Percentiles rank a stretch among this genome's conserved stretches.
phyloP scores from a whole-genome alignment of 2,888 invertebrate genomes.

The Ligdia adustata region DNA sequence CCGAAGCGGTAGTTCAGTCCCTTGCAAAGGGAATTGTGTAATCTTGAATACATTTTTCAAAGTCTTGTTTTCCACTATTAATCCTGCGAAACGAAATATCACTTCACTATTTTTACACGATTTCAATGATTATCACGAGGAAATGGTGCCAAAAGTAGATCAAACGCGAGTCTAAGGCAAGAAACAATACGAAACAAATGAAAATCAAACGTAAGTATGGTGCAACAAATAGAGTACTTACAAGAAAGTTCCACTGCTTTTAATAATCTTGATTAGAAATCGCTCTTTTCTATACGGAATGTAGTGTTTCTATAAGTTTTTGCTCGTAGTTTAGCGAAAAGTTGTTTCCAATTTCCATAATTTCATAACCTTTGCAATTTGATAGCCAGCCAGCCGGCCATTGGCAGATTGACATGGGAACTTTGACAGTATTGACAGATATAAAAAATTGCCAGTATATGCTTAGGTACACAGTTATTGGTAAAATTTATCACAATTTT shows the following conservation, averaged over 20 bases:
- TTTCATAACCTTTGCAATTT: slow-evolving; percentile 29
- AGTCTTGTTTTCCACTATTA: slow-evolving; percentile 37
- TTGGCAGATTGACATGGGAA: slow-evolving; percentile 19
- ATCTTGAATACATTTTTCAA: slow-evolving; percentile 71
- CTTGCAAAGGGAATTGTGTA: slow-evolving; percentile 51
- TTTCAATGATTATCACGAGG: slow-evolving; percentile 10
- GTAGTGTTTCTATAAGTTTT: slow-evolving; percentile 21
- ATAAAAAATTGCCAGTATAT: too few relatives aligned
- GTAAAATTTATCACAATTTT: too few relatives aligned
- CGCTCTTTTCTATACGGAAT: slow-evolving; percentile 25
- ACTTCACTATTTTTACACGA: slow-evolving; percentile 57
- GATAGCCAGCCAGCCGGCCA: slow-evolving; percentile 30
- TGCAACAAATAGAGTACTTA: slow-evolving; percentile 49
- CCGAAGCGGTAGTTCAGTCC: slow-evolving; percentile 49
- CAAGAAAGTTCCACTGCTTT: slow-evolving; percentile 24
- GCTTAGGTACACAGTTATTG: too few relatives aligned
- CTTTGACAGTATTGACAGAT: too few relatives aligned
- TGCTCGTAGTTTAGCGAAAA: slow-evolving; percentile 13
- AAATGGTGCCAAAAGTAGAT: slow-evolving; percentile 11
- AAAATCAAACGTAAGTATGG: slow-evolving; percentile 39
- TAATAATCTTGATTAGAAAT: slow-evolving; percentile 2
- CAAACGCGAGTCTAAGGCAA: slow-evolving; percentile 20
- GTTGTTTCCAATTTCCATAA: too few relatives aligned
- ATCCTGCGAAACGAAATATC: slow-evolving; percentile 67
- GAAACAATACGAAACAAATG: slow-evolving; percentile 49